Evolutionary conservation across 2,797 vertebrate species (phyloP), one percentile per base, ranked within the genome.

Genomic region (Cetoscarus ocellatus): DNA sequence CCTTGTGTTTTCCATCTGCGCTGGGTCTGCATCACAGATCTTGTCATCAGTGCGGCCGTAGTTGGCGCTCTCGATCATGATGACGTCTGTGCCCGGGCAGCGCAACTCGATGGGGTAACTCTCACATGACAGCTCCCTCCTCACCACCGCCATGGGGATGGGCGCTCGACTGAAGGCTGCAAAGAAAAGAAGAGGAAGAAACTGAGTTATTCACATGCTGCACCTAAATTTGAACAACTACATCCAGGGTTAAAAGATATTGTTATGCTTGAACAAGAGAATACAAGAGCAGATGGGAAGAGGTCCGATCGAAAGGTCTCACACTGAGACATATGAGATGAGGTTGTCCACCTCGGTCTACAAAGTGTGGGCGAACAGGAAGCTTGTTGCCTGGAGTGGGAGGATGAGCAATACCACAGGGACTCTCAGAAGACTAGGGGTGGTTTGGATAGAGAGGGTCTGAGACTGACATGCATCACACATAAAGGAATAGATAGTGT

Each of bases 11-110:
- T 99, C 98, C 98, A 99, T 99, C 93, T 99, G 98, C 61, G 97
- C 97, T 1, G 97, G 98, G 92, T 99, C 98, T 0, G 98, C 98
- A 63, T 99, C 98, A 11, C 98, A 99, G 88, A 99, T 99, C 93
- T 99, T 99, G 92, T 99, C 97, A 1, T 99, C 98, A 0, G 98
- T 99, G 87, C 98, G 96, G 14, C 98, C 98, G 0, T 99, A 99
- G 95, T 99, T 99, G 94, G 98, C 97, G 80, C 97, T 99, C 91
- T 99, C 98, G 0, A 99, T 99, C 98, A 99, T 98, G 92, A 99
- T 99, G 88, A 99, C 98, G 40, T 99, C 98, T 0, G 97, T 99
- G 80, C 98, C 98, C 0, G 98, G 98, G 89, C 98, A 99, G 69
- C 98, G 97, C 19, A 99, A 96, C 92, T 99, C 98, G 36, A 99